Evolutionary conservation across 1,140 invertebrate genomes (phyloP), one percentile per base, ranked within the genome.

Genomic region (Adoxophyes honmai): DNA sequence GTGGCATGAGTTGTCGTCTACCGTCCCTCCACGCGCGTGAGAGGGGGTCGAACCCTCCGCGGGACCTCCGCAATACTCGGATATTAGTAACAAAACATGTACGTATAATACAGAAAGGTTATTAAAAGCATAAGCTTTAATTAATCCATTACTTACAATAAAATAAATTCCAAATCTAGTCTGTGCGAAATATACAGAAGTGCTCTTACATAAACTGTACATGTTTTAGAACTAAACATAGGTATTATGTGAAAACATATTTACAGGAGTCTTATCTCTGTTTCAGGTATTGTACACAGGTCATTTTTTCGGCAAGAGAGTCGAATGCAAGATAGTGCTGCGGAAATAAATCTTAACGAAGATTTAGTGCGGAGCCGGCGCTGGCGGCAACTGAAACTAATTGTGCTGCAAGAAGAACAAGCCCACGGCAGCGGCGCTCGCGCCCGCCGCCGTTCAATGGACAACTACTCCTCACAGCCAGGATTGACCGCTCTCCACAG

Each of bases 201-300:
- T 90, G 89, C 89, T 77, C 60, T 87, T 90, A 89, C 81, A 75
- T 74, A 89, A 89, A 90, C 87, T 90, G 89, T 90, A 90, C 89
- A 90, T 90, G 89, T 90, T 90, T 90, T 90, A 90, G 87, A 89
- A 90, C 89, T 90, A 90, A 89, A 89, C 89, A 87, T 83, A 87
- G 75, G 81, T 82, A 28, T 57, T 84, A 73, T 79, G 87, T 77
- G 74, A 87, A 89, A 87, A 88, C 88, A 89, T 90, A 90, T 90
- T 90, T 90, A 90, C 89, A 90, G 82, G 82, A 84, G 85, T 89
- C 79, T 83, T 70, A 69, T 83, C 70, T 86, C 79, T 64, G 75
- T 77, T 74, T 76, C 69, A 74, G 67, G 85, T 89, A 84, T 74
- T 81, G 68, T 89, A 90, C 89, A 90, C 83, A 79, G 73, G 85